Conservation (phyloP, 1,140 invertebrate genomes). For the Aphis gossypii region DNA sequence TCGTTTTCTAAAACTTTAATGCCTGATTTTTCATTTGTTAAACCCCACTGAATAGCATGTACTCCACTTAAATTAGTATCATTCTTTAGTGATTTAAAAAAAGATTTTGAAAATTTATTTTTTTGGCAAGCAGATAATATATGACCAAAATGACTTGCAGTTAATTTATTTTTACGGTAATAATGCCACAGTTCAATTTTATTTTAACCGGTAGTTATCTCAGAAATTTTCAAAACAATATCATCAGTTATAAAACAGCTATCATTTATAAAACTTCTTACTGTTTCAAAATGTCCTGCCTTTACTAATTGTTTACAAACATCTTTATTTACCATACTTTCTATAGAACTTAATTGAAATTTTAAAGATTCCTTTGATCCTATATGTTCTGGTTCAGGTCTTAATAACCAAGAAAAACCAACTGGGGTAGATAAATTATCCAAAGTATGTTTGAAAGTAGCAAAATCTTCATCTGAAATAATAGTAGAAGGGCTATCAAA, state of each 20-base stretch:
- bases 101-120: conserved; percentile 9
- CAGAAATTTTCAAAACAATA: not conserved
- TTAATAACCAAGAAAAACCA: not conserved
- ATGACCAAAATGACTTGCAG: not conserved
- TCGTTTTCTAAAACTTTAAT: not conserved
- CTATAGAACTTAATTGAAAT: not conserved
- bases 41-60: not conserved
- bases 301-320: not conserved
- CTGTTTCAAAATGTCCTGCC: not conserved
- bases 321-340: not conserved
- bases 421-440: not conserved
- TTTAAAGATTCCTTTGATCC: not conserved
- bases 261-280: not conserved
- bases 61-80: not conserved
- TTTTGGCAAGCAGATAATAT: not conserved
- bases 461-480: not conserved
- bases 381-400: not conserved
- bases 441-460: not conserved
- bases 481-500: not conserved
- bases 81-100: not conserved
- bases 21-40: not conserved
- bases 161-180: not conserved
- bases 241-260: not conserved
- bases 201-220: not conserved
- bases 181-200: conserved; percentile 2